Conservation (phyloP, 2,888 invertebrate genomes). For the Aphidius colemani region DNA sequence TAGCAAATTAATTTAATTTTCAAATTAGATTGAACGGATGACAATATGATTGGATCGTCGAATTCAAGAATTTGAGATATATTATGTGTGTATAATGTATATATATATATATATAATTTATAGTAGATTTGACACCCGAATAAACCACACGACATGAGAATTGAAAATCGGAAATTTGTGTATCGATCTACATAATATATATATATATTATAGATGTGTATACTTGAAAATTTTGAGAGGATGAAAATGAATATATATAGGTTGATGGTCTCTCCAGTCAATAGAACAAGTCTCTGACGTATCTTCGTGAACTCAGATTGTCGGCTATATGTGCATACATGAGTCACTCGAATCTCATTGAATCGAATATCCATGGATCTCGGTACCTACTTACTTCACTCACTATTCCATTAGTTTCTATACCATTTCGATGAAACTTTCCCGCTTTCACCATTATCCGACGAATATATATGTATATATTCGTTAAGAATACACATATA, state of each 20-base stretch:
- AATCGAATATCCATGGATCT: conserved; percentile 16
- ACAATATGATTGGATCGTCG: conserved; percentile 25
- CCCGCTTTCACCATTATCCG: conserved; percentile 7
- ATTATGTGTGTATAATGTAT: conserved; percentile 11
- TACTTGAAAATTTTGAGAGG: too few relatives aligned
- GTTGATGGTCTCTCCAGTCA: background rate
- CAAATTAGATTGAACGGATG: conserved; percentile 21
- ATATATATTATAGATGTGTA: too few relatives aligned
- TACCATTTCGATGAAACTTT: conserved; percentile 3
- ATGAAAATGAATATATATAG: conserved; percentile 17
- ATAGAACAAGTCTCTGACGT: too few relatives aligned
- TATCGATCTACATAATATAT: background rate
- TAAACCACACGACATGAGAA: conserved; percentile 32
- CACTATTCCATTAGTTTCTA: conserved; percentile 15
- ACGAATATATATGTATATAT: conserved; percentile 14
- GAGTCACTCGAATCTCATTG: conserved; percentile 14
- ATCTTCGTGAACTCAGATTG: background rate
- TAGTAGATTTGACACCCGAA: background rate
- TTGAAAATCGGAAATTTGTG: conserved; percentile 44
- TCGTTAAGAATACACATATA: background rate
- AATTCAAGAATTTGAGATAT: conserved; percentile 11
- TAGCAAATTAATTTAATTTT: conserved; percentile 21
- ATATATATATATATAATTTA: too few relatives aligned
- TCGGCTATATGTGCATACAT: conserved; percentile 8
- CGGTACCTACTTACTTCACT: background rate